phyloP scores from a whole-genome alignment of 2,888 invertebrate genomes.

The Caenorhabditis angaria region DNA sequence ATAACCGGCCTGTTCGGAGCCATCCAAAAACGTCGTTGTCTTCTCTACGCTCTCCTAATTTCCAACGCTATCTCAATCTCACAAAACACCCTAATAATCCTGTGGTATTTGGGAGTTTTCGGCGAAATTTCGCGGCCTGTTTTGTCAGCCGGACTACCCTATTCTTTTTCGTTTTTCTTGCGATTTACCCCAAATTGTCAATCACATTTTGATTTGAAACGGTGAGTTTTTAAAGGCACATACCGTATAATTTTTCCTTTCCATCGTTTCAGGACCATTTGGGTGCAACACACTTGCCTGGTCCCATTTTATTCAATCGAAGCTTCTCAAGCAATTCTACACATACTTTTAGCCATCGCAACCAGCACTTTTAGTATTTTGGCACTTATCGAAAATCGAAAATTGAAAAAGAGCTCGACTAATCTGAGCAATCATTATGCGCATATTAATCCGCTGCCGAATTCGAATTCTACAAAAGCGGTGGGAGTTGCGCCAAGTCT shows the following conservation, averaged over 20 bases:
- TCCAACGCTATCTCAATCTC: conserved; percentile 53
- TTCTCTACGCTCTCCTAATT: conserved; percentile 52
- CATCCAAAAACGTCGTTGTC: conserved; percentile 55
- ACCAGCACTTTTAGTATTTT: conserved; percentile 46
- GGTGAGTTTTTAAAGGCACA: conserved; percentile 11
- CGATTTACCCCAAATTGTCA: conserved; percentile 61
- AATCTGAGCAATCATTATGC: conserved; percentile 25
- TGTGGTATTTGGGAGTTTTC: conserved; percentile 62
- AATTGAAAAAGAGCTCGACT: not conserved
- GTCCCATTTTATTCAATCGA: conserved; percentile 56
- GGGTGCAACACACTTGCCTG: conserved; percentile 48
- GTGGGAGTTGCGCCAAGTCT: not conserved
- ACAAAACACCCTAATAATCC: conserved; percentile 54
- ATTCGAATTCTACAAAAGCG: too few species aligned
- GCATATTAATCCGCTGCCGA: conserved; percentile 13
- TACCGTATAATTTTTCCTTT: not conserved
- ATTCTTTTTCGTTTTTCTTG: conserved; percentile 65
- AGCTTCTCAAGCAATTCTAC: conserved; percentile 52
- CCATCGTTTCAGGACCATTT: conserved; percentile 28
- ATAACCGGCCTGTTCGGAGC: conserved; percentile 63
- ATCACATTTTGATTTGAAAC: conserved; percentile 61
- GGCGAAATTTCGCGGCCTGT: conserved; percentile 52
- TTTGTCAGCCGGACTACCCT: conserved; percentile 62
- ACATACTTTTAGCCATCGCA: conserved; percentile 48
- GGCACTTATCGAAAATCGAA: conserved; percentile 14